Evolutionary conservation across 2,797 vertebrate species (phyloP), one percentile per base, ranked within the genome.

Genomic region (Discoglossus pictus): DNA sequence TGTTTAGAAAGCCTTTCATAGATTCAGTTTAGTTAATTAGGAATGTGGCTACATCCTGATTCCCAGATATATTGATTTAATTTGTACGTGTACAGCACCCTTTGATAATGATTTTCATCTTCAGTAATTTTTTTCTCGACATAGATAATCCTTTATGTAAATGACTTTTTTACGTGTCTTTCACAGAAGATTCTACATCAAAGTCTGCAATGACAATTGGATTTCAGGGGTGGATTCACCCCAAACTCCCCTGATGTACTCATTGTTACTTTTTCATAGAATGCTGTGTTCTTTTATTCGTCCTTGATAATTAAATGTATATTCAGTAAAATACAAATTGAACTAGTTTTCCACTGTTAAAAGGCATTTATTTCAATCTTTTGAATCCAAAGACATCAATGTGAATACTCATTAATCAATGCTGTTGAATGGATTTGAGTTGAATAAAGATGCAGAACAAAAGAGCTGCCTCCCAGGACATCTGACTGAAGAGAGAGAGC

Each of bases 141-240:
- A 7, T 18, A 44, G 58, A 64, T 78, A 65, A 76, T 76, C 55
- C 70, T 61, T 65, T 68, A 47, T 1, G 21, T 39, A 65, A 18
- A 65, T 55, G 27, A 43, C 15, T n/a, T 40, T 58, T 55, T 66
- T 47, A 13, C 58, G 1, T 23, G 25, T 58, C 42, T 15, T 50
- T 59, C 16, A 42, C 10, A 36, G 36, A 39, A 48, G 12, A 42
- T 27, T 50, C 17, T 34, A 50, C 53, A 58, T 66, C 43, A 65
- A 56, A 66, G 64, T 39, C 43, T 46, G 17, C 40, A 27, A 31
- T 40, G 53, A 50, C 44, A 58, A 66, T 58, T 50, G 24, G 54
- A 66, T 27, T 66, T 55, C 43, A 58, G 58, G 35, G 43, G 21
- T 65, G 52, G 52, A 66, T 66, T 40, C 31, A 56, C 52, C n/a